These are phyloP conservation scores for Cyclophora albipunctata DNA, from an alignment of 2,888 invertebrate species.

Conservation along the genomic window DNA sequence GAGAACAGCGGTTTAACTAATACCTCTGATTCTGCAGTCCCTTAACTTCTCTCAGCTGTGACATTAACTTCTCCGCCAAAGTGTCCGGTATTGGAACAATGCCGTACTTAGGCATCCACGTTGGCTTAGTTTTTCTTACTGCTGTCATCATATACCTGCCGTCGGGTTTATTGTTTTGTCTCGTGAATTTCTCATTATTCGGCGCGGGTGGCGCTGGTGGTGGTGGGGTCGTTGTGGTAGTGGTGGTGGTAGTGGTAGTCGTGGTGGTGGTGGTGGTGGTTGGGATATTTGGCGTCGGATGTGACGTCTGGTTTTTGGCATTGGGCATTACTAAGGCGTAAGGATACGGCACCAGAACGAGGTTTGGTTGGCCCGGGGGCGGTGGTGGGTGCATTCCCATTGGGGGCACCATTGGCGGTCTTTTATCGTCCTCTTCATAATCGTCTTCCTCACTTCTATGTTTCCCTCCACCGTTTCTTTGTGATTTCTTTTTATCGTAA, in stretches of 20 bases:
- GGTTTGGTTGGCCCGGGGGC: slow-evolving; percentile 13
- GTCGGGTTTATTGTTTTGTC: slow-evolving; percentile 6
- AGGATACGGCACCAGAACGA: slow-evolving; percentile 35
- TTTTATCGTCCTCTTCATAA: slow-evolving; percentile 22
- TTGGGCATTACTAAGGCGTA: slow-evolving; percentile 26
- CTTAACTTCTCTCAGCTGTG: slow-evolving; percentile 31
- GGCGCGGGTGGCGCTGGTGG: slow-evolving; percentile 5
- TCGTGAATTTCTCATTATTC: not conserved
- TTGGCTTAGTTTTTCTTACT: slow-evolving; percentile 34
- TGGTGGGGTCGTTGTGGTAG: slow-evolving; percentile 1
- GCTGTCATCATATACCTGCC: slow-evolving; percentile 33
- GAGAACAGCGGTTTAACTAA: no score
- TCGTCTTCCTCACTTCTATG: slow-evolving; percentile 13
- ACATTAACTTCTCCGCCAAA: slow-evolving; percentile 40
- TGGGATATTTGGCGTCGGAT: slow-evolving; percentile 2
- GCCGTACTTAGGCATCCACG: slow-evolving; percentile 46
- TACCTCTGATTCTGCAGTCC: slow-evolving; percentile 13
- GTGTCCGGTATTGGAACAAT: slow-evolving; percentile 49
- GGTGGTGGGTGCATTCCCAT: slow-evolving; percentile 8
- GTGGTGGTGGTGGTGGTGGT: slow-evolving; percentile 5
- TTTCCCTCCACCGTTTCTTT: slow-evolving; percentile 5
- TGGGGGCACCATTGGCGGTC: slow-evolving; percentile 20
- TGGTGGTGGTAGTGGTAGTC: slow-evolving; percentile 1
- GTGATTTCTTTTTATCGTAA: slow-evolving; percentile 1
- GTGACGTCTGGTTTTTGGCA: not conserved